These are phyloP conservation scores for Charina bottae DNA, from an alignment of 2,113 vertebrate species.

Conservation along the genomic window DNA sequence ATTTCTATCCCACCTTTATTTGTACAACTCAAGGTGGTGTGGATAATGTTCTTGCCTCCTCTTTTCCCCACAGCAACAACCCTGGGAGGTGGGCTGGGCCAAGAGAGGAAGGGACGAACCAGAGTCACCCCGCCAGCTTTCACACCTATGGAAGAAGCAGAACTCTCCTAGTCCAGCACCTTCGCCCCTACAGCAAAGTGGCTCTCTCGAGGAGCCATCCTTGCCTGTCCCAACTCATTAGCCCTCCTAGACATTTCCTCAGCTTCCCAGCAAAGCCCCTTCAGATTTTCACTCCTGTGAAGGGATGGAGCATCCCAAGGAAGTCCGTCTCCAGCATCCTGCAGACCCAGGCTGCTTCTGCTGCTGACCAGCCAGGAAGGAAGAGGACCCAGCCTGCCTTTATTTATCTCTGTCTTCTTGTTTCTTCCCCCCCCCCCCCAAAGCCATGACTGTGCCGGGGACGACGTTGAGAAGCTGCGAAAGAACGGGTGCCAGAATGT, in stretches of 20 bases:
- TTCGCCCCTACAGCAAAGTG: too few relatives aligned
- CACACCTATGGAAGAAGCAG: too few relatives aligned
- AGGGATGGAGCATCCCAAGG: neutral
- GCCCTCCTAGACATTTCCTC: neutral
- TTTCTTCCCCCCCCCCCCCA: too few relatives aligned
- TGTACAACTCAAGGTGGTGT: too few relatives aligned
- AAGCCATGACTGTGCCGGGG: neutral
- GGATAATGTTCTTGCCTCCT: too few relatives aligned
- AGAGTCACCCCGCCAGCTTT: too few relatives aligned
- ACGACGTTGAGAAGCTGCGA: neutral
- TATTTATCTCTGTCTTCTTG: neutral
- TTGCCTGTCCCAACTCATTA: neutral
- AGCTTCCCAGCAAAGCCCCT: neutral
- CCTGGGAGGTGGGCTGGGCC: too few relatives aligned
- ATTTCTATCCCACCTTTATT: too few relatives aligned
- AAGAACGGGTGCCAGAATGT: rapidly evolving
- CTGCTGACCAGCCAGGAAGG: neutral
- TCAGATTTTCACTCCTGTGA: neutral
- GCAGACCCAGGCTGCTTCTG: neutral
- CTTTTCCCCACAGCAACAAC: too few relatives aligned
- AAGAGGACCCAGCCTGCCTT: rapidly evolving
- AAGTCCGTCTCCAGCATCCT: too few relatives aligned
- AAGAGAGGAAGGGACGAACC: too few relatives aligned
- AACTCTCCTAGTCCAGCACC: too few relatives aligned
- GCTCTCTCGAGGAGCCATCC: neutral